Evolutionary conservation across 2,113 vertebrate species (phyloP).

Genomic region (Puma concolor): DNA sequence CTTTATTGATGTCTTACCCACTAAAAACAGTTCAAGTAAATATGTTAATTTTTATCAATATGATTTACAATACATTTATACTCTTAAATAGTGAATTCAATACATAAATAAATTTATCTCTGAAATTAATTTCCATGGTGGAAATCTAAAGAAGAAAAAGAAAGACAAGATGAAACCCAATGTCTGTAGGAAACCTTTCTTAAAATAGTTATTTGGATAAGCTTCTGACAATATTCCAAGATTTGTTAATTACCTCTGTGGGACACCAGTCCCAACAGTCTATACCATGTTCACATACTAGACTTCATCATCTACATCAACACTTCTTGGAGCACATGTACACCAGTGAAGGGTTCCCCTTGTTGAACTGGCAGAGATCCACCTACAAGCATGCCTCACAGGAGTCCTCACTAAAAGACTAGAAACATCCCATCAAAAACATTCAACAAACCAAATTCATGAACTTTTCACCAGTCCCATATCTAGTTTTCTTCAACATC

Average conservation of each 20-base stretch:
- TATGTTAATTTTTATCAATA: not conserved
- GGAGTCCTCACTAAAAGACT: not conserved
- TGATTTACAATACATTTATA: not conserved
- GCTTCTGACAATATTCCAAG: not conserved
- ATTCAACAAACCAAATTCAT: not conserved
- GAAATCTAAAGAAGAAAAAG: not conserved
- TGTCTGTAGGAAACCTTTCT: not conserved
- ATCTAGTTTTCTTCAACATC: not conserved
- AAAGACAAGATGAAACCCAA: not conserved
- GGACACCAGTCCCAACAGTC: not conserved
- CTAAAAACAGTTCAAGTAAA: not conserved
- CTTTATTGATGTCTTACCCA: not conserved
- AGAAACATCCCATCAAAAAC: not conserved
- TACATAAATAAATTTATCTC: not conserved
- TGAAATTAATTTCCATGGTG: not conserved
- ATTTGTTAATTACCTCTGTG: conserved; percentile 26
- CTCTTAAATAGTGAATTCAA: not conserved
- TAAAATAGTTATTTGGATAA: not conserved
- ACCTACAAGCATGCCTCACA: not conserved
- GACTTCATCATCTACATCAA: not conserved
- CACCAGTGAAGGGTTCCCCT: not conserved
- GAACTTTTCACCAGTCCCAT: not conserved
- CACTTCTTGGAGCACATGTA: not conserved
- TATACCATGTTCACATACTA: not conserved
- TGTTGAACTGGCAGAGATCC: not conserved